Evolutionary conservation across 2,888 invertebrate species (phyloP).

Genomic region (Machimus rusticus): DNA sequence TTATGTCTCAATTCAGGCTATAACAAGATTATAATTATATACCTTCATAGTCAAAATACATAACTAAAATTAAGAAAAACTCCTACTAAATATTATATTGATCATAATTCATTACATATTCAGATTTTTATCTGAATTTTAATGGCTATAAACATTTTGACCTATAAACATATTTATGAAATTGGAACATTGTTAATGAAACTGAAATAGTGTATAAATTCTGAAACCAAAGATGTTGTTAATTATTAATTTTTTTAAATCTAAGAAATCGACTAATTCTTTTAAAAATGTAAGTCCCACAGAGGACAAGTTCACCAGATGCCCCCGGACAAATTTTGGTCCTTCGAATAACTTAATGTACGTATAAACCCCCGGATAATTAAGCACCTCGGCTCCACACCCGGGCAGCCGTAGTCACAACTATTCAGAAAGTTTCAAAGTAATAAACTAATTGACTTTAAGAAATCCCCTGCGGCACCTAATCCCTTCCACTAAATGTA

Average conservation of each 20-base stretch:
- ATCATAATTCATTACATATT: too few species aligned
- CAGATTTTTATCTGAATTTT: too few species aligned
- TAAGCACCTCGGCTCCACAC: slow-evolving; percentile 21
- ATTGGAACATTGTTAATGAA: too few species aligned
- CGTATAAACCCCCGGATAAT: slow-evolving; percentile 3
- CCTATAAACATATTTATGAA: too few species aligned
- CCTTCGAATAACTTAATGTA: slow-evolving; percentile 9
- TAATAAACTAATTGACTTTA: slow-evolving; percentile 38
- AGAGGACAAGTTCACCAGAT: not conserved
- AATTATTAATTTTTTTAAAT: not conserved
- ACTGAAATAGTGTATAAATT: too few species aligned
- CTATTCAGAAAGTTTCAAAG: slow-evolving; percentile 13
- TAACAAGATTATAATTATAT: too few species aligned
- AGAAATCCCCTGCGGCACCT: slow-evolving; percentile 28
- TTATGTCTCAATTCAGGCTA: too few species aligned
- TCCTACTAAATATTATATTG: too few species aligned
- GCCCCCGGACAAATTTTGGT: not conserved
- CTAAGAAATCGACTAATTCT: not conserved
- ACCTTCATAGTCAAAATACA: too few species aligned
- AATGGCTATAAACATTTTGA: too few species aligned
- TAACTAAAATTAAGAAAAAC: too few species aligned
- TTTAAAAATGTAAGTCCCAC: not conserved
- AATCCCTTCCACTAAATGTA: slow-evolving; percentile 28
- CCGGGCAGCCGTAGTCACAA: not conserved
- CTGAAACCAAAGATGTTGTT: not conserved